phyloP scores from a whole-genome alignment of 2,113 vertebrate species.

The Seriola rivoliana region DNA sequence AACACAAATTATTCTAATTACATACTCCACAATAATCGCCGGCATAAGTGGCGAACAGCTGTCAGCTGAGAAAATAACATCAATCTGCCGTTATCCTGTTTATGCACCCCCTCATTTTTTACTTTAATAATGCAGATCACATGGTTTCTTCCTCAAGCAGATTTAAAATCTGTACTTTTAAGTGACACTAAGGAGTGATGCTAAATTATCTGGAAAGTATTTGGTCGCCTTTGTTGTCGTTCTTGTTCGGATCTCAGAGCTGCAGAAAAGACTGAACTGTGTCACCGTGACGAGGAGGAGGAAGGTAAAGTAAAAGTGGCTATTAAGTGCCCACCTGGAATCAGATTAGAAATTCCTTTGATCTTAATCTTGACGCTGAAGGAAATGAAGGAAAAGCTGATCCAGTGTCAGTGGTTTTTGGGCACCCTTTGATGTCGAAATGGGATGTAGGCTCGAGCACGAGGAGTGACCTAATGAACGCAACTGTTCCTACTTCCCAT shows the following conservation, averaged over 20 bases:
- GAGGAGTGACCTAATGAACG: constrained; percentile 65
- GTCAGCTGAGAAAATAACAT: constrained; percentile 39
- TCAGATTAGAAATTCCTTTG: constrained; percentile 72
- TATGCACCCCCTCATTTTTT: neutral
- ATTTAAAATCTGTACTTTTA: neutral
- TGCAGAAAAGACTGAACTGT: constrained; percentile 20
- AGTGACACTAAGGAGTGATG: neutral
- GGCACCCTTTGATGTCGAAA: constrained; percentile 69
- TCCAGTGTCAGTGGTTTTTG: constrained; percentile 65
- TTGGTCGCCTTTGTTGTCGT: neutral
- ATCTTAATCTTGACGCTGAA: constrained; percentile 71
- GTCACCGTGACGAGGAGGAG: neutral
- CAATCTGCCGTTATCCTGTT: neutral
- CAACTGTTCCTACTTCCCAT: constrained; percentile 59
- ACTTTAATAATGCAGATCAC: neutral
- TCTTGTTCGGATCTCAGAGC: neutral
- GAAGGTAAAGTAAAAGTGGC: constrained; percentile 51
- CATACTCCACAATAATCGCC: neutral
- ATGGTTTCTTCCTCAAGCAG: neutral
- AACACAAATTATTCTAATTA: constrained; percentile 5
- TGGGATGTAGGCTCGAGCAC: constrained; percentile 30
- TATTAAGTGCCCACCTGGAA: constrained; percentile 63
- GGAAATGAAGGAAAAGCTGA: constrained; percentile 72
- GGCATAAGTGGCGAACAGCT: neutral
- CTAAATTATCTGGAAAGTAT: neutral